These are phyloP conservation scores for Cassiopea xamachana DNA, from an alignment of 30 jellyfish, hydroid and myxozoan species.

Conservation along the genomic window DNA sequence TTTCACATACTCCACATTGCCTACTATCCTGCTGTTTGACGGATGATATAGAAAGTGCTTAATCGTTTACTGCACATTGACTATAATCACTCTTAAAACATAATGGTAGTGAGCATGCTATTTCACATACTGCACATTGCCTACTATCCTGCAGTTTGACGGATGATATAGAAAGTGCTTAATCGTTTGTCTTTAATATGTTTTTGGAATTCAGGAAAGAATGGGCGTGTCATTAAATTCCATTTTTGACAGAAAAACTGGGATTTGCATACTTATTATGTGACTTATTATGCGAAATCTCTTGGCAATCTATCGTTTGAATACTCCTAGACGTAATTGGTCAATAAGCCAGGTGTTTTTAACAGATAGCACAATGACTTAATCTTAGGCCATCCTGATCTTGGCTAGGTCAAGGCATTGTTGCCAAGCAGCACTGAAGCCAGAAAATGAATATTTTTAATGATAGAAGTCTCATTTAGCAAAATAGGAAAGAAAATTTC, in stretches of 20 bases:
- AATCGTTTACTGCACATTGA: neutral
- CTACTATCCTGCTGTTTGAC: too few relatives aligned
- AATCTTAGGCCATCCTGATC: neutral
- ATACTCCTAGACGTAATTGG: neutral
- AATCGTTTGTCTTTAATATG: neutral
- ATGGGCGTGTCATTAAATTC: neutral
- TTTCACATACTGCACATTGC: too few relatives aligned
- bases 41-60: neutral
- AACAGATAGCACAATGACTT: neutral
- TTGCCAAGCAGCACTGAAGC: neutral
- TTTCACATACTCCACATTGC: too few relatives aligned
- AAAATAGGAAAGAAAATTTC: too few relatives aligned
- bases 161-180: neutral
- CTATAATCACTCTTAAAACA: too few relatives aligned
- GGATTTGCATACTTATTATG: slow-evolving; percentile 14
- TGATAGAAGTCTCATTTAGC: neutral
- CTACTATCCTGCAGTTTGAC: too few relatives aligned
- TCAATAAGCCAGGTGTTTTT: slow-evolving; percentile 26
- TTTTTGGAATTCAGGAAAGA: neutral
- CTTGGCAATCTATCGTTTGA: neutral
- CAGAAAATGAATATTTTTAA: neutral
- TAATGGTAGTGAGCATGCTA: too few relatives aligned
- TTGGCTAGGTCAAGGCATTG: neutral
- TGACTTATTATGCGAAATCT: neutral
- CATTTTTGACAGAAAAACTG: neutral